phyloP scores from a whole-genome alignment of 2,888 invertebrate genomes.

The Rosalia funebris region DNA sequence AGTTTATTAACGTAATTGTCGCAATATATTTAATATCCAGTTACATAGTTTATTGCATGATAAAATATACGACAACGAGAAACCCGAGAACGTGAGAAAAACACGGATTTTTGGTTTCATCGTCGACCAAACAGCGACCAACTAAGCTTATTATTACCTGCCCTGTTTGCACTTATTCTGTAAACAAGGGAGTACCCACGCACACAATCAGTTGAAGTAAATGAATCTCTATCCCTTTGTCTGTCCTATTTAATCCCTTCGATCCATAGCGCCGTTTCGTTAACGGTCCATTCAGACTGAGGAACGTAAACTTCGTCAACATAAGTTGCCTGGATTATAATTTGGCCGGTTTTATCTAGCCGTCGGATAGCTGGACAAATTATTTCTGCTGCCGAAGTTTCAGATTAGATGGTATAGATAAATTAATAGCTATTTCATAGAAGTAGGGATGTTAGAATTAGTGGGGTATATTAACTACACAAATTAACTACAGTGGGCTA shows the following conservation, averaged over 20 bases:
- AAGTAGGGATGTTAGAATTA: no score
- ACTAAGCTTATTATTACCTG: conserved; percentile 49
- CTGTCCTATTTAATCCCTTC: conserved; percentile 43
- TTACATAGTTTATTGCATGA: no score
- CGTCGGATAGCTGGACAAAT: no score
- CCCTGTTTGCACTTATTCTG: conserved; percentile 47
- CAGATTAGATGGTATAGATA: no score
- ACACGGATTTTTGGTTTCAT: conserved; percentile 3
- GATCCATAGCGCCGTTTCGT: conserved; percentile 30
- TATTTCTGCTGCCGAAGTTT: no score
- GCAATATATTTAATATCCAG: no score
- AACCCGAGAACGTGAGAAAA: neutral
- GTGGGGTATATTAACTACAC: no score
- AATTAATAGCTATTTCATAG: no score
- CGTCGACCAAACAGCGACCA: conserved; percentile 7
- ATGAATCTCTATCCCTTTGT: conserved; percentile 57
- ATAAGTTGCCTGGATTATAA: conserved; percentile 36
- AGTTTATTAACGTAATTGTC: no score
- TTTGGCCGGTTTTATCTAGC: conserved; percentile 30
- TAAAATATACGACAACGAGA: no score
- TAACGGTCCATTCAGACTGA: conserved; percentile 31
- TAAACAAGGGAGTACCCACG: conserved; percentile 49
- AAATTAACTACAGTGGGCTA: no score
- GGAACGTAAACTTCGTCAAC: conserved; percentile 29
- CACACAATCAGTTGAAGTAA: conserved; percentile 55